Conservation (phyloP, 2,888 invertebrate species). For the Mechanitis mazaeus region DNA sequence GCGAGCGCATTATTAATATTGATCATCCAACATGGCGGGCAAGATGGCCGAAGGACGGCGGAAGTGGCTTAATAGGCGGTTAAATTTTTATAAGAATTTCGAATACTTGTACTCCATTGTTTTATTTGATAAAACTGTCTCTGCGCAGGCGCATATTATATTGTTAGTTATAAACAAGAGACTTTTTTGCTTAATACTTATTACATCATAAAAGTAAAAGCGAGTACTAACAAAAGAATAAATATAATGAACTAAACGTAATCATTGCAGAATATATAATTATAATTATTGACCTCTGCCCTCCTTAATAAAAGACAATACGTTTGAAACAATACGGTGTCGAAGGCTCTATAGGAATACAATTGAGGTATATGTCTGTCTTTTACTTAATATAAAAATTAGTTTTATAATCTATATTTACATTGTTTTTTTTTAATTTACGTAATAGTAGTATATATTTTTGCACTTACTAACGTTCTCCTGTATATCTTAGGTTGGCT, state of each 20-base stretch:
- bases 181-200: too few relatives aligned
- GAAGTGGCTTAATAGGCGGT: conserved; percentile 36
- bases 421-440: too few relatives aligned
- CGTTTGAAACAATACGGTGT: not conserved
- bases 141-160: too few relatives aligned
- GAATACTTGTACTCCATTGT: conserved; percentile 23
- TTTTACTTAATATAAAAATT: too few relatives aligned
- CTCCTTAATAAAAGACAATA: not conserved
- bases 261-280: conserved; percentile 1
- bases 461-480: too few relatives aligned
- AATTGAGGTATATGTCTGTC: too few relatives aligned
- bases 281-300: conserved; percentile 2
- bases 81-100: conserved; percentile 32
- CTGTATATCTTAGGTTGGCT: too few relatives aligned
- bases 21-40: conserved; percentile 40
- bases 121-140: not conserved
- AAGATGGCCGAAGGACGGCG: conserved; percentile 41
- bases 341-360: not conserved
- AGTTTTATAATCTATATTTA: too few relatives aligned
- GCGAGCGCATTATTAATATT: conserved; percentile 45
- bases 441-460: too few relatives aligned
- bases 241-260: not conserved
- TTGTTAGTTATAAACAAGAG: too few relatives aligned
- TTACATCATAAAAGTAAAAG: not conserved
- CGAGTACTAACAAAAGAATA: not conserved